A percentile compares a stretch with the other conserved stretches of the same genome.
Conservation (phyloP, 23 tunicate genomes). For the Halocynthia roretzi region DNA sequence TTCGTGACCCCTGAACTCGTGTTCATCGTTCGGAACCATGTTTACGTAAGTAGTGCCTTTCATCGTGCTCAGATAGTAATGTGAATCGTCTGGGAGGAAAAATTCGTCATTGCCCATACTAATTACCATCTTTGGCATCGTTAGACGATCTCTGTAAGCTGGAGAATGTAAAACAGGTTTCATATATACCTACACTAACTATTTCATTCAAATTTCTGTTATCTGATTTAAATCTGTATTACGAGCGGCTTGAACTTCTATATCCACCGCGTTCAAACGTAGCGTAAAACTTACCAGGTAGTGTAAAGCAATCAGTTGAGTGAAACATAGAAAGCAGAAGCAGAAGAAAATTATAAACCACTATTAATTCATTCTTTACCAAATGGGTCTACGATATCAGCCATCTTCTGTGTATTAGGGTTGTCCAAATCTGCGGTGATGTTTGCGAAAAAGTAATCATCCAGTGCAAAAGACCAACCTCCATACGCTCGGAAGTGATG, state of each 20-base stretch:
- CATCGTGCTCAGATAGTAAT: slow-evolving; percentile 35
- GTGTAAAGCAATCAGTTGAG: background rate
- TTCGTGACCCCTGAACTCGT: slow-evolving; percentile 27
- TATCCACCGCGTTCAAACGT: no score
- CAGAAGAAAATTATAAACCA: background rate
- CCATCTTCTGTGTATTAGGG: slow-evolving; percentile 64
- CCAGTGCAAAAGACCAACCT: slow-evolving; percentile 93
- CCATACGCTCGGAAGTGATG: slow-evolving; percentile 95
- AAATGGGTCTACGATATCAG: slow-evolving; percentile 78
- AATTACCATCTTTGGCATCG: slow-evolving; percentile 30
- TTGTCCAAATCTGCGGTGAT: slow-evolving; percentile 82
- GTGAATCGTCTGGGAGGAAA: slow-evolving; percentile 44
- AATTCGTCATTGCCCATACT: slow-evolving; percentile 44
- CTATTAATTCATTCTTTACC: slow-evolving; percentile 24
- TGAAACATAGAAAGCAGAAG: background rate
- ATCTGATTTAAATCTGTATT: no score
- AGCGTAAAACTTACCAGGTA: no score
- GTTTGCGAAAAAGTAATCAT: slow-evolving; percentile 72
- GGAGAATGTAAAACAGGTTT: background rate
- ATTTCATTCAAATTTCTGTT: no score
- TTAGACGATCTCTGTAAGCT: slow-evolving; percentile 28
- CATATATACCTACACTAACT: background rate
- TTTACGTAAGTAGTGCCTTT: slow-evolving; percentile 31
- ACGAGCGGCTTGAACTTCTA: no score
- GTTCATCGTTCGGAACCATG: slow-evolving; percentile 43